Base-by-base conservation (phyloP, 1,140 invertebrate species). In the Neuroterus valhalla region DNA sequence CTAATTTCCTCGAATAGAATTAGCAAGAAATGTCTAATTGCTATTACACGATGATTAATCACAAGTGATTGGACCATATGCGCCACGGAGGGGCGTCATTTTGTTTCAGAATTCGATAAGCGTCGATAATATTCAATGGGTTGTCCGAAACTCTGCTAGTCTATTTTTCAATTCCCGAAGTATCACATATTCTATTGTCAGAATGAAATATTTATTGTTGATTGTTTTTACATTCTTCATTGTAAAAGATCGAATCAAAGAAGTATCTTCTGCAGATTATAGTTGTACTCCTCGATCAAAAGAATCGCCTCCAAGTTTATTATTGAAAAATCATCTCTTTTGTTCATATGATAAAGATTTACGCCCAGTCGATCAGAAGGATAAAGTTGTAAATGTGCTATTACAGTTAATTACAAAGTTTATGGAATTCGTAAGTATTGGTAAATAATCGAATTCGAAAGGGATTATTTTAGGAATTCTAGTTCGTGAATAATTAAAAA, bases 341-440 rank as follows among this genome's bases (percentile, higher is more conserved):
- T 62, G 55, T 62, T 38, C 26, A 1, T 62, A 62, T 8, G 55
- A 62, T 38, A n/a, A 23, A 1, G 15, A 62, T n/a, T 14, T n/a
- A 38, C 23, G 55, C 3, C 55, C 55, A 14, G 23, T 23, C 6
- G 55, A 38, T 0, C 3, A 62, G 0, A 5, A 15, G 10, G 31
- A 62, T 14, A 38, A 62, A 62, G n/a, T 14, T 31, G 14, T 62
- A 3, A 23, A 62, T 15, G 55, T 26, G 6, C n/a, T 62, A 1
- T n/a, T 62, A 6, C 55, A 62, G 31, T n/a, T 62, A 15, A 62
- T 31, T 15, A 23, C 55, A 3, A 62, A 62, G 15, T 62, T 62
- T 31, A 62, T 62, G 55, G 26, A 62, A 31, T 62, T 62, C 31
- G 55, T 62, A 17, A 62, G 55, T n/a, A n/a, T n/a, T n/a, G n/a